phyloP scores from a whole-genome alignment of 2,797 vertebrate genomes.

The Alca torda region DNA sequence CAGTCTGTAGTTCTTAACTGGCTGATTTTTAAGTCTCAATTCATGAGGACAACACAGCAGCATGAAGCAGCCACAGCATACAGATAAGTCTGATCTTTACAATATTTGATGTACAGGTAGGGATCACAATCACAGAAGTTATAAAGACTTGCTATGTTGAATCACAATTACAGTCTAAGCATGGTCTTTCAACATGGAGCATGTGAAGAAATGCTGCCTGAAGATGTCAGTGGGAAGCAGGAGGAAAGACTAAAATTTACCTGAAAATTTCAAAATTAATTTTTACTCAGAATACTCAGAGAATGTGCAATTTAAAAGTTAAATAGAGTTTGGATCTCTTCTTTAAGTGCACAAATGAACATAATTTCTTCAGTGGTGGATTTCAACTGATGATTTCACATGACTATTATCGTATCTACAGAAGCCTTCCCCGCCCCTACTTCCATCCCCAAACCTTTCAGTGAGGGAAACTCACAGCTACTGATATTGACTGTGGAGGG shows the following conservation, averaged over 20 bases:
- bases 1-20: not conserved
- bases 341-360: not conserved
- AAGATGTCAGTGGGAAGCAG: not conserved
- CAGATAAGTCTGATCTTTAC: not conserved
- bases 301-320: not conserved
- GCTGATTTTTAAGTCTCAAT: not conserved
- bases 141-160: not conserved
- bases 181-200: not conserved
- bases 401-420: not conserved
- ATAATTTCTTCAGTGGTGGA: not conserved
- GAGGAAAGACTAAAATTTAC: not conserved
- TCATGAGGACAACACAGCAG: not conserved
- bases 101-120: not conserved
- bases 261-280: not conserved
- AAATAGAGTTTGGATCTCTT: not conserved
- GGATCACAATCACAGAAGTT: not conserved
- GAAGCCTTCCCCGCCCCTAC: accelerated
- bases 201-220: not conserved
- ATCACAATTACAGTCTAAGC: not conserved
- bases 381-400: not conserved
- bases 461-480: not conserved
- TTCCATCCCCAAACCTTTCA: not conserved
- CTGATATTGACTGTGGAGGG: not conserved
- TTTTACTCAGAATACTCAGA: not conserved
- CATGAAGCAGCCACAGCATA: accelerated